Percentiles rank a stretch among this genome's conserved stretches.
These are phyloP conservation scores for Drosophila paulistorum DNA, from an alignment of 1,140 invertebrate genomes.

Conservation along the genomic window DNA sequence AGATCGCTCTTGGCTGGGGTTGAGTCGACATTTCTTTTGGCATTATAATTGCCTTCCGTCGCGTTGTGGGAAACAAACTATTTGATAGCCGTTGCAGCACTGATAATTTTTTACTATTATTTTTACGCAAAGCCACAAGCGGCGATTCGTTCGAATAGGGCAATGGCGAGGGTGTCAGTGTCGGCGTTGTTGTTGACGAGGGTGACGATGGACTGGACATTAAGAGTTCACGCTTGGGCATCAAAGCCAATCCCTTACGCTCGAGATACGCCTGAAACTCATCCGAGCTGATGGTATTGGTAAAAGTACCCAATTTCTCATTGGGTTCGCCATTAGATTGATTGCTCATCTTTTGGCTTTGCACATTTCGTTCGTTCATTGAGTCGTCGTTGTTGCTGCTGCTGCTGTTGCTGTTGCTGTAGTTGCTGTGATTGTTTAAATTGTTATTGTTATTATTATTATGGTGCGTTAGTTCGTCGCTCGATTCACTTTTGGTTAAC, in stretches of 20 bases:
- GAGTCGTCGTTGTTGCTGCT: not conserved
- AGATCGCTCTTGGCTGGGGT: constrained; percentile 40
- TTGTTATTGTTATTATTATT: not conserved
- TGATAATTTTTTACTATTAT: constrained; percentile 67
- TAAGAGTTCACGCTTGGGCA: constrained; percentile 52
- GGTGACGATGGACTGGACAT: constrained; percentile 24
- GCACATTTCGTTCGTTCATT: constrained; percentile 2
- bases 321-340: not conserved
- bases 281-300: constrained; percentile 79
- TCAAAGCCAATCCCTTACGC: constrained; percentile 69
- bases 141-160: constrained; percentile 51
- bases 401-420: not conserved
- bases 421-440: not conserved
- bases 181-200: not conserved
- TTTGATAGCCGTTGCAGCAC: constrained; percentile 75
- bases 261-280: constrained; percentile 79
- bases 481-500: constrained; percentile 75
- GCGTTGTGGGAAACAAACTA: constrained; percentile 62
- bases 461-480: constrained; percentile 58
- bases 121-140: constrained; percentile 47
- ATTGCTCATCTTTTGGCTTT: not conserved
- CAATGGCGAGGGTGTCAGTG: constrained; percentile 12
- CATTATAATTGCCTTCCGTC: constrained; percentile 61
- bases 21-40: constrained; percentile 43
- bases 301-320: constrained; percentile 56